These are phyloP conservation scores for Cairina moschata DNA, from an alignment of 2,113 vertebrate genomes.

Conservation along the genomic window DNA sequence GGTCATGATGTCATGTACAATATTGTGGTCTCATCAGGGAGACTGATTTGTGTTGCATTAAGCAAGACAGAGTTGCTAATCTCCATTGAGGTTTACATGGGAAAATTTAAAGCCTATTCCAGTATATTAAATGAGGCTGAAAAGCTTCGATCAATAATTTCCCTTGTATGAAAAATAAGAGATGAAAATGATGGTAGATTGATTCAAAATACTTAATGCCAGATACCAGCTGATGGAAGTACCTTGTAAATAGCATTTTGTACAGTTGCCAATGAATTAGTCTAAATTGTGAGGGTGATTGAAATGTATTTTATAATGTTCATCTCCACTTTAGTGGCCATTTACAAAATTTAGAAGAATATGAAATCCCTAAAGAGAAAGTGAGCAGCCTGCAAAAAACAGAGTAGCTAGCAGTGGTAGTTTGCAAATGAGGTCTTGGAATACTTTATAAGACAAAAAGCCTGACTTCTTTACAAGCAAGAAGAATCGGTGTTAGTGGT, in stretches of 20 bases:
- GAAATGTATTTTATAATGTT: slow-evolving; percentile 64
- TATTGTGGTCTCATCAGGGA: background rate
- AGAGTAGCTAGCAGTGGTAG: background rate
- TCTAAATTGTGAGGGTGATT: slow-evolving; percentile 62
- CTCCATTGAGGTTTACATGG: slow-evolving; percentile 54
- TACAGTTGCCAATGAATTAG: slow-evolving; percentile 60
- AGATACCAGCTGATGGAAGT: slow-evolving; percentile 55
- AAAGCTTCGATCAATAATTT: slow-evolving; percentile 74
- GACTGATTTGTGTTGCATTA: slow-evolving; percentile 44
- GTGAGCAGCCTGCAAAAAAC: background rate
- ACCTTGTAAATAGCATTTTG: slow-evolving; percentile 68
- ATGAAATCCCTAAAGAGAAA: slow-evolving; percentile 45
- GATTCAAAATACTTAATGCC: slow-evolving; percentile 74
- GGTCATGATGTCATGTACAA: background rate
- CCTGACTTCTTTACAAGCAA: background rate
- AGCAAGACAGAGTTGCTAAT: slow-evolving; percentile 19
- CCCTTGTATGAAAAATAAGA: slow-evolving; percentile 71
- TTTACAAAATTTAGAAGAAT: slow-evolving; percentile 65
- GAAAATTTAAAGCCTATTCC: slow-evolving; percentile 67
- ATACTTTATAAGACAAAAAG: slow-evolving; percentile 16
- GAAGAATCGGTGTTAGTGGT: background rate
- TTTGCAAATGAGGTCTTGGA: slow-evolving; percentile 18
- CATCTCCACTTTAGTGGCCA: slow-evolving; percentile 56
- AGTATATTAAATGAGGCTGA: slow-evolving; percentile 71
- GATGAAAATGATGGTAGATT: slow-evolving; percentile 73